Evolutionary conservation across 2,888 invertebrate genomes (phyloP), one percentile per base, ranked within the genome.

Genomic region (Acanthacorydalis orientalis): DNA sequence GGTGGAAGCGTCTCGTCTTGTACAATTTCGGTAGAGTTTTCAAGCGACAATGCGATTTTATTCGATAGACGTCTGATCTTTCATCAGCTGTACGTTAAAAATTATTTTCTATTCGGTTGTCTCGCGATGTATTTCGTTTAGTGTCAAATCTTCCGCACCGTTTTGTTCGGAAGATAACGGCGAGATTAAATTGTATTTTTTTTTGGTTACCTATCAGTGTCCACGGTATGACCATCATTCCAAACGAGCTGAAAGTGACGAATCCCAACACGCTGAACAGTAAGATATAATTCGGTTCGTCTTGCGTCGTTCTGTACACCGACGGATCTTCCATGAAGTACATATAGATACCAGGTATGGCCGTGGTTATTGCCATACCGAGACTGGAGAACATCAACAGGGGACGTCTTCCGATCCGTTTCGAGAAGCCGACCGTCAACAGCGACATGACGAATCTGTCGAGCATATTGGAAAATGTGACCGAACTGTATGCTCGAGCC

Each of bases 151-250:
- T n/a, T n/a, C n/a, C n/a, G n/a, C n/a, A n/a, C n/a, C n/a, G n/a
- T n/a, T n/a, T n/a, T n/a, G n/a, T n/a, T n/a, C n/a, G n/a, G n/a
- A n/a, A n/a, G n/a, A n/a, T n/a, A n/a, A n/a, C n/a, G n/a, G n/a
- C n/a, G n/a, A n/a, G 3, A 41, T 42, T 16, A 12, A n/a, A 31
- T 40, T 34, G 31, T 15, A 7, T 7, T 34, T 12, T 35, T 12
- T 31, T 43, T 43, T 35, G 44, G 51, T 57, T 55, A 6, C 66
- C 64, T 16, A 73, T 70, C 23, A 76, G 55, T 4, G 74, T 71
- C 77, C 77, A 77, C 1, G 76, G 76, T 48, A 76, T 73, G 7
- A 72, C 69, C 46, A 73, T 57, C 54, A 70, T 67, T 1, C 75
- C 75, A 8, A 75, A 53, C 1, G 72, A 67, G 53, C 73, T 69